These are phyloP conservation scores for Halisarca cf. caerulea DNA, from an alignment of 37 sponge, comb jelly and placozoan genomes.

Conservation along the genomic window DNA sequence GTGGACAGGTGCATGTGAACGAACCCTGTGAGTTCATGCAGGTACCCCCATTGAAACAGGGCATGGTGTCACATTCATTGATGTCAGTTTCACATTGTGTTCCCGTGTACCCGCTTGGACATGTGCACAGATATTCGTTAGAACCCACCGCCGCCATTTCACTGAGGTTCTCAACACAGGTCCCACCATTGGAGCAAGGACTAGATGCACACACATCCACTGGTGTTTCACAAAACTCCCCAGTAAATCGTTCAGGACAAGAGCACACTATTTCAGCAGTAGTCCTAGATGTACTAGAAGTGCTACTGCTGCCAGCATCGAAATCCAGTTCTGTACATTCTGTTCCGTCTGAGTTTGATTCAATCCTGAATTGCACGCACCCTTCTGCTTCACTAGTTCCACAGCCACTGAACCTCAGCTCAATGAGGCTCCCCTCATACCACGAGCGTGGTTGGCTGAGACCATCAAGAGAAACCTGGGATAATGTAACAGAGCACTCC, in stretches of 20 bases:
- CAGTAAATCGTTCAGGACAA: not conserved
- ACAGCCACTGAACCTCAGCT: conserved; percentile 16
- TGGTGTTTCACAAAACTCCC: conserved; percentile 23
- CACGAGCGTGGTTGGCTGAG: not conserved
- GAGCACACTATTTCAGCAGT: not conserved
- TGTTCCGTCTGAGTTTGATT: conserved; percentile 3
- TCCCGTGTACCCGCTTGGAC: conserved; percentile 3
- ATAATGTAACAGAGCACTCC: no score
- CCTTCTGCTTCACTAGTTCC: not conserved
- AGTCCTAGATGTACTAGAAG: not conserved
- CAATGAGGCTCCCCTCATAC: not conserved
- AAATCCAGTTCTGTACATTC: not conserved
- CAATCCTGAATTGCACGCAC: not conserved
- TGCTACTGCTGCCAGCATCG: not conserved
- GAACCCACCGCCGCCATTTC: not conserved
- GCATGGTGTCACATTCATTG: conserved; percentile 32
- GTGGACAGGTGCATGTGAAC: conserved; percentile 23
- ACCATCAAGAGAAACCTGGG: not conserved
- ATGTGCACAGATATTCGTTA: not conserved
- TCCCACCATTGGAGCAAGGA: conserved; percentile 13
- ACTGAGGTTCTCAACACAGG: not conserved
- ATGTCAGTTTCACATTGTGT: conserved; percentile 9
- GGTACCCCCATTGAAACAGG: conserved; percentile 40
- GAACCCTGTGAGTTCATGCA: not conserved
- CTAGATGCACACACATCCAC: not conserved